phyloP scores from a whole-genome alignment of 2,888 invertebrate species.

The Caradrina clavipalpis region DNA sequence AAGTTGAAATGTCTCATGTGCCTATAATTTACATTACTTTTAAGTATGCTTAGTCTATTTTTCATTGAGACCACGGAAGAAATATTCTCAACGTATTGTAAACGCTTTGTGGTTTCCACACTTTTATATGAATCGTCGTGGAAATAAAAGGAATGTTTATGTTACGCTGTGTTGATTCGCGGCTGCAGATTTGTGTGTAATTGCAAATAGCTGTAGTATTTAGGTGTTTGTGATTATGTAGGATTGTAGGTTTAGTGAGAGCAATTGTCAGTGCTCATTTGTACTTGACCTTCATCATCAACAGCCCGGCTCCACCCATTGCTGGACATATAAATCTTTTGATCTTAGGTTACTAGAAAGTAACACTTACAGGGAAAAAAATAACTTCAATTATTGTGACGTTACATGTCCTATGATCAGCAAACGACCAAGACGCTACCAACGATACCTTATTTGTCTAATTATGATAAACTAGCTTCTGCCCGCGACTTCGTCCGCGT shows the following conservation, averaged over 20 bases:
- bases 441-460: no score
- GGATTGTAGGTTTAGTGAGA: constrained; percentile 10
- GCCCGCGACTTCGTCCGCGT: no score
- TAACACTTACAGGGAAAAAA: no score
- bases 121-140: constrained; percentile 12
- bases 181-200: constrained; percentile 12
- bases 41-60: background rate
- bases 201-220: constrained; percentile 18
- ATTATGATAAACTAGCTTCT: no score
- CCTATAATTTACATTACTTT: background rate
- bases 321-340: background rate
- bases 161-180: constrained; percentile 33
- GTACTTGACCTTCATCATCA: background rate
- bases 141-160: constrained; percentile 33
- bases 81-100: constrained; percentile 11
- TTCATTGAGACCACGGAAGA: constrained; percentile 15
- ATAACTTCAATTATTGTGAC: no score
- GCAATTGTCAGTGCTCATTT: background rate
- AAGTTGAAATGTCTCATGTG: no score
- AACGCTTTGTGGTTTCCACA: constrained; percentile 12
- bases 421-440: no score
- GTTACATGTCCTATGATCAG: no score
- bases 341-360: background rate
- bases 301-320: background rate
- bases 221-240: background rate